These are phyloP conservation scores for Yponomeuta malinellus DNA, from an alignment of 2,888 invertebrate species.

Conservation along the genomic window DNA sequence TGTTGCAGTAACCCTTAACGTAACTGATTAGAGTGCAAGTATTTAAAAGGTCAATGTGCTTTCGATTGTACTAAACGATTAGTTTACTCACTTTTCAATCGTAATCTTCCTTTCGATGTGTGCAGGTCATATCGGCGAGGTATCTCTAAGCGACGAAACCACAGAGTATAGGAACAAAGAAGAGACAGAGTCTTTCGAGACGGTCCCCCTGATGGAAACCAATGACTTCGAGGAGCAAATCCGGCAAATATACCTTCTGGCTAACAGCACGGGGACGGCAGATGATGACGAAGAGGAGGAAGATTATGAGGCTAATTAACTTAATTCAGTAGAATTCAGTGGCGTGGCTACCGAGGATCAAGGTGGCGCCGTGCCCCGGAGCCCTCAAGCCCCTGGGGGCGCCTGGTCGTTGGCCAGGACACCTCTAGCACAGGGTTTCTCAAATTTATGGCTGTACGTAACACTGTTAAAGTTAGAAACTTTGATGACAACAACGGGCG, in stretches of 20 bases:
- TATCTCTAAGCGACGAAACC: conserved; percentile 39
- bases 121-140: conserved; percentile 50
- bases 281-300: conserved; percentile 44
- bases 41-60: too few relatives aligned
- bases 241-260: conserved; percentile 49
- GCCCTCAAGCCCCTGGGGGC: too few relatives aligned
- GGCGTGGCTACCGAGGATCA: too few relatives aligned
- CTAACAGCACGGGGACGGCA: conserved; percentile 38
- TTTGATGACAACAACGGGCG: too few relatives aligned
- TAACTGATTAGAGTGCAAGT: too few relatives aligned
- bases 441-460: too few relatives aligned
- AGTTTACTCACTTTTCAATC: background rate
- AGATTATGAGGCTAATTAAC: conserved; percentile 39
- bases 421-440: too few relatives aligned
- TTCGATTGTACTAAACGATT: background rate
- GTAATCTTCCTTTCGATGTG: background rate
- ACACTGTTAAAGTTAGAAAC: too few relatives aligned
- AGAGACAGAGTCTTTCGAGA: conserved; percentile 37
- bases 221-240: conserved; percentile 47
- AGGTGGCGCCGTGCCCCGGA: too few relatives aligned
- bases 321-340: background rate
- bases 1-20: too few relatives aligned
- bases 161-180: conserved; percentile 37
- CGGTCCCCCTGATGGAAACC: conserved; percentile 37
- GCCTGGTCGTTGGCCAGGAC: too few relatives aligned